These are phyloP conservation scores for Momotus momota DNA, from an alignment of 2,797 vertebrate species.

Conservation along the genomic window DNA sequence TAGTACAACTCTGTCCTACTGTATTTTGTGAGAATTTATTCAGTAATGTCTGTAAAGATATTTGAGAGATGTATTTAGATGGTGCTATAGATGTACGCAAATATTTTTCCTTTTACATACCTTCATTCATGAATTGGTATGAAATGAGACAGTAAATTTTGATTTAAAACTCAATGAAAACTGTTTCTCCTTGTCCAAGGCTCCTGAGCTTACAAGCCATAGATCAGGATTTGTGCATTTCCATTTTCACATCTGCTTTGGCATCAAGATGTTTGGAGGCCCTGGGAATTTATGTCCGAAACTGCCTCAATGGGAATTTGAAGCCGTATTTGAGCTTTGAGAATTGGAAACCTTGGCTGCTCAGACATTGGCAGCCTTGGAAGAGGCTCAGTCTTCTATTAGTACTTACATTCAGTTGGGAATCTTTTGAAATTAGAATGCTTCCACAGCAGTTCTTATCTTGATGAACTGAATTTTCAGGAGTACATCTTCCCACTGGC, in stretches of 20 bases:
- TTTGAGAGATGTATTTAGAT: neutral
- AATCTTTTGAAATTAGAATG: conserved; percentile 9
- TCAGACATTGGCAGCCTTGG: neutral
- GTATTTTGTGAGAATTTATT: neutral
- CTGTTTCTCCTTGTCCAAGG: neutral
- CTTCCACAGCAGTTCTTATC: conserved; percentile 19
- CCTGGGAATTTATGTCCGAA: neutral
- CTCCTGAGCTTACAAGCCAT: neutral
- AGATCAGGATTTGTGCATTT: neutral
- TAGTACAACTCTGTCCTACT: neutral
- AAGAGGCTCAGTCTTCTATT: neutral
- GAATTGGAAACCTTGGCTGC: neutral
- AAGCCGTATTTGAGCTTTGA: neutral
- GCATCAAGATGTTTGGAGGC: neutral
- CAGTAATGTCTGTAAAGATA: neutral
- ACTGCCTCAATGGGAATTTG: neutral
- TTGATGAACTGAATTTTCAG: conserved; percentile 8
- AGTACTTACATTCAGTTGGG: neutral
- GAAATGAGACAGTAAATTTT: neutral
- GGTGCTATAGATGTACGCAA: neutral
- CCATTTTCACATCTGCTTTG: neutral
- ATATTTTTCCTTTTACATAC: neutral
- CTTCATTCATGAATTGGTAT: neutral
- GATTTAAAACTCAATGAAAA: neutral
- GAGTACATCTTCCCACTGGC: neutral